These are phyloP conservation scores for Eufriesea mexicana DNA, from an alignment of 1,140 invertebrate species.

Conservation along the genomic window DNA sequence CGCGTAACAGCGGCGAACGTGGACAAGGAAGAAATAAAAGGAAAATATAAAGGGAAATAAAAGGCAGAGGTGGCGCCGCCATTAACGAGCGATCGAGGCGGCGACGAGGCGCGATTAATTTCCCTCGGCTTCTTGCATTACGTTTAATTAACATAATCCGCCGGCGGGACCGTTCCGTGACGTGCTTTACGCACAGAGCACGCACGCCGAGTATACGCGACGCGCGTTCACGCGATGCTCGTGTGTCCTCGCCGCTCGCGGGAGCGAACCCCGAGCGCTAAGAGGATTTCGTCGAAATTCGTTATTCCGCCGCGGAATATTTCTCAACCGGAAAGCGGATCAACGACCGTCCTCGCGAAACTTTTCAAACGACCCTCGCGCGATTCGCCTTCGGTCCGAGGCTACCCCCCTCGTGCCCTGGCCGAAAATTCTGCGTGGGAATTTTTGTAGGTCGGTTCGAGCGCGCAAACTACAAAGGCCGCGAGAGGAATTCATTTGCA, in stretches of 20 bases:
- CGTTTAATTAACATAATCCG: constrained; percentile 71
- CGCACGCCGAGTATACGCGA: too few species aligned
- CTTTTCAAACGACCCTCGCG: too few species aligned
- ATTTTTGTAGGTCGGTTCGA: background rate
- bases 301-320: too few species aligned
- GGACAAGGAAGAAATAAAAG: constrained; percentile 36
- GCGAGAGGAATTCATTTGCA: background rate
- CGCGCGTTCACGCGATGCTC: too few species aligned
- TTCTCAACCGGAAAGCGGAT: too few species aligned
- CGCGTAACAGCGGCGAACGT: too few species aligned
- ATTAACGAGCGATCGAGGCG: constrained; percentile 58
- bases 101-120: constrained; percentile 62
- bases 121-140: constrained; percentile 66
- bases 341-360: too few species aligned
- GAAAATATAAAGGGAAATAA: constrained; percentile 25
- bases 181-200: constrained; percentile 35
- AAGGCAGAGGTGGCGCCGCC: constrained; percentile 31
- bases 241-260: too few species aligned
- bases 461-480: background rate
- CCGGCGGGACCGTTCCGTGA: constrained; percentile 15
- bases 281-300: constrained; percentile 23
- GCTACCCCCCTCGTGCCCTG: too few species aligned
- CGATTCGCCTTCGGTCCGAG: too few species aligned
- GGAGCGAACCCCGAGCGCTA: background rate
- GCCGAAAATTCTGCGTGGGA: too few species aligned